Evolutionary conservation across 2,797 vertebrate genomes (phyloP).

Genomic region (Furcifer pardalis): DNA sequence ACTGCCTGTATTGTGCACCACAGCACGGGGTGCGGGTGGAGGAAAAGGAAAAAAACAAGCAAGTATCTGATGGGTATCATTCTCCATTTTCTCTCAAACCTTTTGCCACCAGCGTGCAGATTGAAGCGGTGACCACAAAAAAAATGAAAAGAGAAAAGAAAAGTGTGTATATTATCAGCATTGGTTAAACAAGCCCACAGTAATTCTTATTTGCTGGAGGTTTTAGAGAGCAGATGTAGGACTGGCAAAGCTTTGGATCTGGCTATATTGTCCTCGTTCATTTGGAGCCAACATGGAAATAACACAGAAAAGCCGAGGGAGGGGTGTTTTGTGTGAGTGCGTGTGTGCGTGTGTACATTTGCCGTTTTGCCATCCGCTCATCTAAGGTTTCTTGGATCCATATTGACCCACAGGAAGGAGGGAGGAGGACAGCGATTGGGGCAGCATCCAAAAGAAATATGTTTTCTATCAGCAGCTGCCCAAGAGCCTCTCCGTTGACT

Average conservation of each 20-base stretch:
- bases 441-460: slow-evolving; percentile 78
- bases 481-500: slow-evolving; percentile 66
- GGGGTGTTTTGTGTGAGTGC: slow-evolving; percentile 51
- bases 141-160: slow-evolving; percentile 58
- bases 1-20: slow-evolving; percentile 49
- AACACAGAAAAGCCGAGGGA: slow-evolving; percentile 72
- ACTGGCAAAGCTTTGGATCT: slow-evolving; percentile 81
- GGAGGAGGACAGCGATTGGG: slow-evolving; percentile 33
- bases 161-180: slow-evolving; percentile 83
- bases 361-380: slow-evolving; percentile 50
- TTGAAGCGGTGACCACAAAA: slow-evolving; percentile 48
- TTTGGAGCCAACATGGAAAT: slow-evolving; percentile 77
- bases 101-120: slow-evolving; percentile 78
- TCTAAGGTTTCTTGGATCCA: slow-evolving; percentile 76
- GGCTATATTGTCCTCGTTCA: slow-evolving; percentile 78
- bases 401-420: slow-evolving; percentile 69
- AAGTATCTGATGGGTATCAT: slow-evolving; percentile 71
- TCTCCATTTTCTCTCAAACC: slow-evolving; percentile 80
- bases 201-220: slow-evolving; percentile 88
- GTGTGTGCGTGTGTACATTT: slow-evolving; percentile 40
- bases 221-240: slow-evolving; percentile 87
- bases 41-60: slow-evolving; percentile 20
- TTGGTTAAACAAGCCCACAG: slow-evolving; percentile 83
- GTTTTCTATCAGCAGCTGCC: slow-evolving; percentile 76
- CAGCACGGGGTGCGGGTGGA: neutral